Base-by-base conservation (phyloP, 2,113 vertebrate species). In the Hirundichthys speculiger region DNA sequence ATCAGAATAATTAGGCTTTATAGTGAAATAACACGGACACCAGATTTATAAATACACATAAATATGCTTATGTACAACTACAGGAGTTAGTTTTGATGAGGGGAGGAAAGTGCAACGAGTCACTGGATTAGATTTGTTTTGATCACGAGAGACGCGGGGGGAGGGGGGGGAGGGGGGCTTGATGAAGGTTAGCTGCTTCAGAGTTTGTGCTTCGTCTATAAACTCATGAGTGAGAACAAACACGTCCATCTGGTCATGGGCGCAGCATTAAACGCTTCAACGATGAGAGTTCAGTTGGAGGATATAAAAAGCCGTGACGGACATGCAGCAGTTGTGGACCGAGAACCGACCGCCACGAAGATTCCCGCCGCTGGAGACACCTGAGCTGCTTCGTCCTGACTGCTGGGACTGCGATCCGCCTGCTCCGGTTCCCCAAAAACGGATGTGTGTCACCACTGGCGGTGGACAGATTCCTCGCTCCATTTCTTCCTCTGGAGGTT, bases 41-140 rank as follows among this genome's bases (percentile, higher is more conserved):
- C 25, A 50, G 68, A 78, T 79, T 59, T 25, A 77, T 79, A 79
- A 80, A 67, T 73, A 82, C 72, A 67, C 45, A 48, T 54, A 62
- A 71, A 82, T 82, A 72, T 85, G 76, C 57, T 72, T 79, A 78
- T 86, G 45, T 79, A 86, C 82, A 83, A 75, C 52, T 72, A 83
- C 50, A 56, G 57, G 21, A 58, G 43, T 48, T 49, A 70, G 58
- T 76, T 79, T 27, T 75, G 80, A 69, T 73, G 80, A 79, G 82
- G 53, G 83, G 47, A 75, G 42, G 57, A 62, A 77, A 75, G 65
- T 82, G 75, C 74, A 69, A 73, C 34, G 53, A 73, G 20, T 38
- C 42, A 41, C 8, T 15, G 67, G 65, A 13, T 65, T 12, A 34
- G 15, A 73, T 55, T 12, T 20, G 45, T 65, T 76, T 62, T 52